phyloP scores from a whole-genome alignment of 2,888 invertebrate species.

The Terebella lapidaria region DNA sequence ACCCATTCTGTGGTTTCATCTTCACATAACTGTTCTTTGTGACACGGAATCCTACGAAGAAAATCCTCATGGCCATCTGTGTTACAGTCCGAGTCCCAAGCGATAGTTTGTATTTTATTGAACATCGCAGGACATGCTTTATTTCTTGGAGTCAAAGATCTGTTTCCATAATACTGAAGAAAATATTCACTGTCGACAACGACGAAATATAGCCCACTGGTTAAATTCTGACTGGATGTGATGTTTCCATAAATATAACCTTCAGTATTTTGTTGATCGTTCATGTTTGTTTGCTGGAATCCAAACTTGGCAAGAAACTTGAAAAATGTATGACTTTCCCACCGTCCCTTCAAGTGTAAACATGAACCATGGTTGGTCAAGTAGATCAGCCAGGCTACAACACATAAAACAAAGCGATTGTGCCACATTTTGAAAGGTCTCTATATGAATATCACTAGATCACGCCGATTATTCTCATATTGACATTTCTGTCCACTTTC shows the following conservation, averaged over 20 bases:
- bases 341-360: constrained; percentile 44
- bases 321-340: constrained; percentile 62
- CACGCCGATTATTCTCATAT: too few relatives aligned
- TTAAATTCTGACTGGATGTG: constrained; percentile 60
- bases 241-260: constrained; percentile 96
- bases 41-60: constrained; percentile 80
- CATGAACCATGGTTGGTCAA: too few relatives aligned
- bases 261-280: constrained; percentile 77
- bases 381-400: too few relatives aligned
- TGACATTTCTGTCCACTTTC: too few relatives aligned
- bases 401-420: too few relatives aligned
- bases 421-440: too few relatives aligned
- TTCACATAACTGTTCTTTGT: constrained; percentile 67
- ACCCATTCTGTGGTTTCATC: constrained; percentile 85
- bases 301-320: constrained; percentile 87
- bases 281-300: constrained; percentile 88
- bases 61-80: constrained; percentile 70
- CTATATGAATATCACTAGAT: too few relatives aligned
- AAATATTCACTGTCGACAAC: constrained; percentile 84
- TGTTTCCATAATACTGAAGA: constrained; percentile 81
- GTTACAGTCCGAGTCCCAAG: constrained; percentile 80
- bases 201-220: constrained; percentile 71
- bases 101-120: constrained; percentile 71
- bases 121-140: constrained; percentile 83
- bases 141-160: constrained; percentile 53